Base-by-base conservation (phyloP, 2,113 vertebrate genomes). In the Athene cunicularia region DNA sequence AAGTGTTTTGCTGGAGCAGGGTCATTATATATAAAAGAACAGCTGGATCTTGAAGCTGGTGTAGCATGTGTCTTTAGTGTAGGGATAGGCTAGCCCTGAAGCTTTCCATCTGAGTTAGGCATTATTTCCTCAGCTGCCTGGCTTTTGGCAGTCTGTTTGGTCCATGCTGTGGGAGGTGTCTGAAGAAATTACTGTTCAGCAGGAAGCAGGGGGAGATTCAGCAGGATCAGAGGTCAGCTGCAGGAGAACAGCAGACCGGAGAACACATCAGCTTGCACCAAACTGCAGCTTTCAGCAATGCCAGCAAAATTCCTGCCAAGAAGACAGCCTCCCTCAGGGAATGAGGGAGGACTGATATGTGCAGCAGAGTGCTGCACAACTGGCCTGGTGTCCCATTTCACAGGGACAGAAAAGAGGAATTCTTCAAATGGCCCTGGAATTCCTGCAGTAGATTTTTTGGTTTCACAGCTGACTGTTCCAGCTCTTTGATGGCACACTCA, bases 401-500 rank as follows among this genome's bases (percentile, higher is more conserved):
- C 71, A 56, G 41, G 73, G 68, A 41, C 23, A 86, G 58, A 93
- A 88, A 82, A 94, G 33, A 37, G 1, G 3, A 63, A 58, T 87
- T 92, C 88, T 88, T 73, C 71, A 84, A 96, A 82, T 14, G 30
- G 41, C 68, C 85, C 86, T 79, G 77, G 62, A 88, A 81, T 86
- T 93, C 90, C 43, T 80, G 55, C 85, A 92, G 93, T 83, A 73
- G 55, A 56, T 37, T 95, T 92, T 97, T 84, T 87, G 33, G n/a
- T 27, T 68, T 97, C 89, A 83, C 62, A 91, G 64, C 76, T 91
- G 95, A 90, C 9, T 11, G 85, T 94, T 97, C 66, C 88, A 96
- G 16, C 74, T 85, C 84, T 97, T 95, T 86, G 89, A 97, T 62
- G 67, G 85, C 92, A 80, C 77, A 43, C 53, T 94, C 28, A 33